phyloP scores from a whole-genome alignment of 2,888 invertebrate genomes.

The Troides aeacus region DNA sequence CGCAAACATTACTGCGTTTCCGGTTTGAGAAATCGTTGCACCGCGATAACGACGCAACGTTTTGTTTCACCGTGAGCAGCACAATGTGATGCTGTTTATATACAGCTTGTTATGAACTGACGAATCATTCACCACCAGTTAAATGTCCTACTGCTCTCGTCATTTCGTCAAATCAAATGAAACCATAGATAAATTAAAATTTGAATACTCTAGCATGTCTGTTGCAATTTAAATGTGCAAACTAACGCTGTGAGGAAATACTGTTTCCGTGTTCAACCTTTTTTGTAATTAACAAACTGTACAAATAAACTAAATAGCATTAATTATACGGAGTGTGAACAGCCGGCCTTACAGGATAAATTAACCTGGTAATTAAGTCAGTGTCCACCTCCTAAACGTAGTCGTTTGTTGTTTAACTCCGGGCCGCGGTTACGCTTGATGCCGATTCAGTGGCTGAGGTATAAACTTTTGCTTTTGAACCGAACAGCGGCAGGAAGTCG shows the following conservation, averaged over 20 bases:
- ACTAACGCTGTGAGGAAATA: neutral
- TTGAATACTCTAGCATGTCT: neutral
- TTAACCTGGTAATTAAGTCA: slow-evolving; percentile 22
- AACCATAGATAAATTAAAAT: neutral
- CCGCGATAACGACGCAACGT: no score
- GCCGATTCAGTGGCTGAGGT: neutral
- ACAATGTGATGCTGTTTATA: no score
- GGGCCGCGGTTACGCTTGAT: neutral
- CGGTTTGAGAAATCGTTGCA: no score
- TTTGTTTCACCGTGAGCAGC: no score
- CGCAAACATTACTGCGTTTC: no score
- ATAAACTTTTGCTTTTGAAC: no score
- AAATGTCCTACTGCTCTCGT: neutral
- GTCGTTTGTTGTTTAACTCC: slow-evolving; percentile 21
- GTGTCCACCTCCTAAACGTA: slow-evolving; percentile 22
- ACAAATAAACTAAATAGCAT: neutral
- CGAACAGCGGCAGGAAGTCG: no score
- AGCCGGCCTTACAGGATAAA: slow-evolving; percentile 16
- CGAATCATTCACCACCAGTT: neutral
- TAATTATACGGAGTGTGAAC: neutral
- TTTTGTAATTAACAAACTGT: neutral
- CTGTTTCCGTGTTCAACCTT: no score
- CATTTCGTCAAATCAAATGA: neutral
- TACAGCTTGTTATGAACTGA: no score
- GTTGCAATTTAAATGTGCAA: neutral